Evolutionary conservation across 2,888 invertebrate genomes (phyloP), one percentile per base, ranked within the genome.

Genomic region (Heliconius aoede): DNA sequence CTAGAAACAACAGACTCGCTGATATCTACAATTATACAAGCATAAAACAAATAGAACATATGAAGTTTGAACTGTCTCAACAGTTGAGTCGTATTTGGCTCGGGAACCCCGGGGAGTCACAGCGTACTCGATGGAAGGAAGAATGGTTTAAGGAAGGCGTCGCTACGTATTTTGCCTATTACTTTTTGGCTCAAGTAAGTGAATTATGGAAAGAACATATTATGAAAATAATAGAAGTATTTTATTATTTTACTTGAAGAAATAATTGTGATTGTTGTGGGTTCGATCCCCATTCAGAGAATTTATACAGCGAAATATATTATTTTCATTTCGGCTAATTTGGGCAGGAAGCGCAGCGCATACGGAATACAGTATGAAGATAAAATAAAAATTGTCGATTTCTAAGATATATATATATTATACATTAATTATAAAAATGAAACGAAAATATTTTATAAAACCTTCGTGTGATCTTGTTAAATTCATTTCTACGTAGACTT

Each of bases 121-220:
- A 85, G 32, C 84, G 89, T 30, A 93, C 93, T 0, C 86, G 88
- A 21, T 94, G 94, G 94, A 88, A 85, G 60, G 92, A 94, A 67
- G 92, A 93, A 75, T 94, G 94, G 94, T 93, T 94, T 74, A 94
- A 92, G 74, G 94, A 94, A 81, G 94, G 94, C 28, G 87, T 94
- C 77, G 92, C 94, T 26, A 93, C 91, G 0, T 93, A 94, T 71
- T 81, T 93, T 30, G 91, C 93, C 0, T 90, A 91, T 81, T 92
- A 91, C 81, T 89, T 91, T 30, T 80, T 94, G 68, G 85, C 90
- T 13, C 90, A 91, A 88, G 94, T 92, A 80, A 83, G 76, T 74
- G n/a, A 72, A 24, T 55, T 64, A n/a, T 40, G 58, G 32, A 11
- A 62, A 30, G 28, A 62, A 62, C 21, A 4, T 21, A n/a, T 46